Base-by-base conservation (phyloP, 2,888 invertebrate genomes). In the Tachystola acroxantha region DNA sequence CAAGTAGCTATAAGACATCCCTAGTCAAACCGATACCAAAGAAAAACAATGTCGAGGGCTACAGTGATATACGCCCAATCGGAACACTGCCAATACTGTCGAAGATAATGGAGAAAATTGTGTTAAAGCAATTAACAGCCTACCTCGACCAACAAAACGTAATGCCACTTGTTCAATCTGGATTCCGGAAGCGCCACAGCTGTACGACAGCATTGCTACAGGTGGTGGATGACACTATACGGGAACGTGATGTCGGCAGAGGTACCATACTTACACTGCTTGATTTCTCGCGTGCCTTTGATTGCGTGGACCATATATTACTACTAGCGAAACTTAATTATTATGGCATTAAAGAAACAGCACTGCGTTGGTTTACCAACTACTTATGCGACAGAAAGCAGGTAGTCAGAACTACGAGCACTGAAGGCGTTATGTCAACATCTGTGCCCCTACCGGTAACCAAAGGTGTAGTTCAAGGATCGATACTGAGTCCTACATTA, bases 21-120 rank as follows among this genome's bases (percentile, higher is more conserved):
- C 3, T 29, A 6, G 22, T 35, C 4, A 35, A 35, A 29, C 35
- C 35, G 4, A 31, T 31, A 10, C 31, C 31, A 9, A 31, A 31
- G n/a, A 31, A 31, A 20, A 10, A 19, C 2, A 10, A 32, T n/a
- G 24, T 32, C 9, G 32, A 32, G 4, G 9, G 24, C 2, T 7
- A 24, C 1, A 24, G 11, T 2, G 32, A 32, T 12, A 6, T 32
- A 9, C 10, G 32, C 5, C 32, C 32, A 4, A 32, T 32, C 1
- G 24, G 32, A 2, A 11, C 24, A 7, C 5, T 32, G n/a, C 32
- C 32, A 2, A 24, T n/a, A 12, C 9, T 32, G 3, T 32, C 32
- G 3, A 32, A 31, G 7, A 10, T 31, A 2, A 2, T 31, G 3
- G 31, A 31, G 12, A 16, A 20, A 6, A 10, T 10, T 10, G 31